Evolutionary conservation across 1,140 invertebrate species (phyloP).

Genomic region (Halesus radiatus): DNA sequence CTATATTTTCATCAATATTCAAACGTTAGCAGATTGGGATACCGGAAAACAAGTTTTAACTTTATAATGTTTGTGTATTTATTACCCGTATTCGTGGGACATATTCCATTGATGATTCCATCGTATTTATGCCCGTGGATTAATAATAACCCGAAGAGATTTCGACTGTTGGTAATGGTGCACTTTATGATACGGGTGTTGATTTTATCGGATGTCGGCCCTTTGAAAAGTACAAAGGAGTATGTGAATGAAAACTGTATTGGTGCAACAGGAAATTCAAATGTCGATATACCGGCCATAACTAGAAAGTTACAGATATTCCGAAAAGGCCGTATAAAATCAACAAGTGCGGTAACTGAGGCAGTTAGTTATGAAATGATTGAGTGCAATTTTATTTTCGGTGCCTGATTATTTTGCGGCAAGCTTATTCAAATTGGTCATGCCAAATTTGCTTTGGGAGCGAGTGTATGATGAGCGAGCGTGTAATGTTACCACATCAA

Average conservation of each 20-base stretch:
- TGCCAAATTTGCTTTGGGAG: conserved; percentile 21
- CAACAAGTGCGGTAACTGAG: conserved; percentile 8
- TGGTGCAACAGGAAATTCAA: conserved; percentile 19
- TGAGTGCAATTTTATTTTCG: conserved; percentile 29
- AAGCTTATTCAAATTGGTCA: conserved; percentile 29
- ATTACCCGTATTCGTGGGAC: too few relatives aligned
- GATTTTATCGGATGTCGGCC: too few relatives aligned
- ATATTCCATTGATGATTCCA: too few relatives aligned
- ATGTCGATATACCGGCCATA: conserved; percentile 11
- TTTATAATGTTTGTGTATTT: too few relatives aligned
- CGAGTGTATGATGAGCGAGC: conserved; percentile 19
- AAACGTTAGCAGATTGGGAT: too few relatives aligned
- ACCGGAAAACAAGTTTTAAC: too few relatives aligned
- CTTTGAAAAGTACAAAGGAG: too few relatives aligned
- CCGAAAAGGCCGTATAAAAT: conserved; percentile 19
- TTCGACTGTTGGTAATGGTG: too few relatives aligned
- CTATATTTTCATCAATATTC: too few relatives aligned
- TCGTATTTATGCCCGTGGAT: too few relatives aligned
- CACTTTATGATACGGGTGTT: too few relatives aligned
- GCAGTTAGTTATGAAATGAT: conserved; percentile 33
- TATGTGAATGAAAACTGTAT: background rate
- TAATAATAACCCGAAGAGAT: too few relatives aligned
- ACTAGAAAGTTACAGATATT: conserved; percentile 27
- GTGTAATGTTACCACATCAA: conserved; percentile 1
- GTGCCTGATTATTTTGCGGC: conserved; percentile 16